Percentiles rank a stretch among this genome's conserved stretches.
These are phyloP conservation scores for Ammodramus savannarum DNA, from an alignment of 2,113 vertebrate genomes.

Conservation along the genomic window DNA sequence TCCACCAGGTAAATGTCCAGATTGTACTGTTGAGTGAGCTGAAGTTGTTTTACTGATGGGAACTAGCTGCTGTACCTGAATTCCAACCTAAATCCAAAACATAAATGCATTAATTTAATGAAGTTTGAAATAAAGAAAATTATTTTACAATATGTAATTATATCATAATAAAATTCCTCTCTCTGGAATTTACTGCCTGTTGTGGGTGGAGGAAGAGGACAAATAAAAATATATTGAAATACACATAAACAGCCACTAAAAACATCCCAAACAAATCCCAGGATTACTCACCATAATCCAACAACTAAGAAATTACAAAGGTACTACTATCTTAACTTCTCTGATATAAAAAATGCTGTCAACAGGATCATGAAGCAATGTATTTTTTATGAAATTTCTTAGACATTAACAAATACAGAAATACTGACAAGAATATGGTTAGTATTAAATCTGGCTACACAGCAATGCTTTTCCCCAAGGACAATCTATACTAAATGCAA, in stretches of 20 bases:
- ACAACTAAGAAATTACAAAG: background rate
- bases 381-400: background rate
- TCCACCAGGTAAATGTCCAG: conserved; percentile 60
- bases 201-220: background rate
- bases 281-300: background rate
- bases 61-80: conserved; percentile 90
- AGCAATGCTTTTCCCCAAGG: background rate
- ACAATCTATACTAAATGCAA: background rate
- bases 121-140: background rate
- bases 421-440: background rate
- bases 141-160: background rate
- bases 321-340: background rate
- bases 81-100: conserved; percentile 78
- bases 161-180: background rate
- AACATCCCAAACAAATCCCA: background rate
- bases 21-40: conserved; percentile 27
- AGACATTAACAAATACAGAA: background rate
- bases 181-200: background rate
- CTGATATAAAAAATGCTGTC: background rate
- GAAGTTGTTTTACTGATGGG: conserved; percentile 63
- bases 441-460: background rate
- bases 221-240: background rate
- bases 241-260: background rate
- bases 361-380: background rate
- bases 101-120: background rate